Evolutionary conservation across 2,888 invertebrate genomes (phyloP).

Genomic region (Leptopilina drosophilae): DNA sequence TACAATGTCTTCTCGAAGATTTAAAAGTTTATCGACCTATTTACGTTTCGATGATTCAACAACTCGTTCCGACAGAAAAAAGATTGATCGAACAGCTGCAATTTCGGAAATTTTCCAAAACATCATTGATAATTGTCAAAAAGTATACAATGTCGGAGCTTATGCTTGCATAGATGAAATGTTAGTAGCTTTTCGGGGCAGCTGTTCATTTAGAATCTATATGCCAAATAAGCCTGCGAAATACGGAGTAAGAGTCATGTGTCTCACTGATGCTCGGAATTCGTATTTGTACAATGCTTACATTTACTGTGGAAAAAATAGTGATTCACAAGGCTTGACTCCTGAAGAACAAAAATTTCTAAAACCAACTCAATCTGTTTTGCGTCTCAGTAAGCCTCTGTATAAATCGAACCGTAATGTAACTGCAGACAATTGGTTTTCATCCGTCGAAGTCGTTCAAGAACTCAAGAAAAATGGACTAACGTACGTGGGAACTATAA

Average conservation of each 20-base stretch:
- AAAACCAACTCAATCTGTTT: slow-evolving; percentile 55
- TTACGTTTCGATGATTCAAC: slow-evolving; percentile 43
- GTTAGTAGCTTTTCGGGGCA: slow-evolving; percentile 51
- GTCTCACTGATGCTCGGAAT: slow-evolving; percentile 52
- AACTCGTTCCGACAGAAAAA: slow-evolving; percentile 41
- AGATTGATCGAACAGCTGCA: slow-evolving; percentile 45
- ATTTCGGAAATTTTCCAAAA: slow-evolving; percentile 45
- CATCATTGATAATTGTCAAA: slow-evolving; percentile 42
- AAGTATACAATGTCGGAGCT: slow-evolving; percentile 41
- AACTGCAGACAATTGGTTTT: slow-evolving; percentile 60
- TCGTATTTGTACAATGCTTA: slow-evolving; percentile 51
- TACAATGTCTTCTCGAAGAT: slow-evolving; percentile 41
- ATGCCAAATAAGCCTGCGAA: slow-evolving; percentile 57
- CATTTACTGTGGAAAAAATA: slow-evolving; percentile 46
- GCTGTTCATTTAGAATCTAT: slow-evolving; percentile 50
- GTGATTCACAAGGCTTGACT: slow-evolving; percentile 47
- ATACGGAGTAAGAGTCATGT: slow-evolving; percentile 58
- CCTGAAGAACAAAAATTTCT: slow-evolving; percentile 43
- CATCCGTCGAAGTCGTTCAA: slow-evolving; percentile 46
- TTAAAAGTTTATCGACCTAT: slow-evolving; percentile 38
- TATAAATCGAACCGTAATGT: slow-evolving; percentile 53
- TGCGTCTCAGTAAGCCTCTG: slow-evolving; percentile 51
- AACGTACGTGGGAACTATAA: slow-evolving; percentile 55
- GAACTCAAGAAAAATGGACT: slow-evolving; percentile 47
- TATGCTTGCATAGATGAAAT: slow-evolving; percentile 51